These are phyloP conservation scores for Agonopterix subpropinquella DNA, from an alignment of 2,888 invertebrate species.

Conservation along the genomic window DNA sequence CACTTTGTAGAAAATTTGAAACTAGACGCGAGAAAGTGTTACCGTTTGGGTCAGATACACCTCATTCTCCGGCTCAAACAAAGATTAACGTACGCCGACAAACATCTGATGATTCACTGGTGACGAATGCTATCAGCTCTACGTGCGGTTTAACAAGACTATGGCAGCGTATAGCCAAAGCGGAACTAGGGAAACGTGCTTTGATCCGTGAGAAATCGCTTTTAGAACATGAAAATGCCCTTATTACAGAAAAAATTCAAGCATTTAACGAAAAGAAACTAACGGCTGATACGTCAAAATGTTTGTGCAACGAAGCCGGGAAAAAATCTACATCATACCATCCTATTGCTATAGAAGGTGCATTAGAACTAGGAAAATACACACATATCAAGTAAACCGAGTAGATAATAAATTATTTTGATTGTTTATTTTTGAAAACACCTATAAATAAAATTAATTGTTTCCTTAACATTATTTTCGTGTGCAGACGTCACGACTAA, in stretches of 20 bases:
- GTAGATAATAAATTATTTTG: neutral
- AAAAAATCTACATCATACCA: constrained; percentile 9
- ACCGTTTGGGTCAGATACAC: constrained; percentile 43
- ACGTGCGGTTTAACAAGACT: constrained; percentile 52
- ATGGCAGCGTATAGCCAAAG: constrained; percentile 61
- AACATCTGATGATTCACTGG: constrained; percentile 45
- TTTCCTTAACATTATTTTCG: constrained; percentile 15
- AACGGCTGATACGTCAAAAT: constrained; percentile 15
- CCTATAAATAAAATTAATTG: constrained; percentile 6
- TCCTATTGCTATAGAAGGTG: constrained; percentile 47
- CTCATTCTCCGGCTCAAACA: constrained; percentile 35
- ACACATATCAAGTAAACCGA: constrained; percentile 2
- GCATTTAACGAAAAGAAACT: constrained; percentile 24
- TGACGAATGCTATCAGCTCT: constrained; percentile 36
- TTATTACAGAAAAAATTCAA: constrained; percentile 32
- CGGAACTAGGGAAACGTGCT: constrained; percentile 52
- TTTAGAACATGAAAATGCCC: constrained; percentile 47
- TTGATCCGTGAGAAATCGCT: constrained; percentile 50
- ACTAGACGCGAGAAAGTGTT: constrained; percentile 69
- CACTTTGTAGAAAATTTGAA: constrained; percentile 74
- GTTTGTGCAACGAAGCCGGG: constrained; percentile 28
- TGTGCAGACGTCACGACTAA: constrained; percentile 18
- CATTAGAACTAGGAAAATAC: constrained; percentile 38
- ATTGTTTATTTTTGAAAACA: neutral
- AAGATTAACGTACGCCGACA: constrained; percentile 33